phyloP scores from a whole-genome alignment of 1,140 invertebrate species.

The Metaphire vulgaris region DNA sequence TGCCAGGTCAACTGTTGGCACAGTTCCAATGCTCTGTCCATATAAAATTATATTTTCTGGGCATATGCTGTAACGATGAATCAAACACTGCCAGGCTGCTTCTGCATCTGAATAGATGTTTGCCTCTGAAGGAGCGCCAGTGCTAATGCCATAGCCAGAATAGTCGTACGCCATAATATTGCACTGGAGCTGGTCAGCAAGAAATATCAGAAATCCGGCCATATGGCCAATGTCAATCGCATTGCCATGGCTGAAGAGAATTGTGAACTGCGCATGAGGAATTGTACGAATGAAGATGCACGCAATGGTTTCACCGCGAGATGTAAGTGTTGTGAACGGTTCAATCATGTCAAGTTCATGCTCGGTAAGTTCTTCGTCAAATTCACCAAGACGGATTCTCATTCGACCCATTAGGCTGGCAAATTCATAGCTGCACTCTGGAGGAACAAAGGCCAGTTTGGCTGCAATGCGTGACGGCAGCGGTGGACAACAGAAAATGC shows the following conservation, averaged over 20 bases:
- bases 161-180: slow-evolving; percentile 99
- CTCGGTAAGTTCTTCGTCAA: neutral
- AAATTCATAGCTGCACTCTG: slow-evolving; percentile 91
- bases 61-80: slow-evolving; percentile 39
- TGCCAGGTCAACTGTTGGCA: slow-evolving; percentile 90
- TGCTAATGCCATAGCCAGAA: slow-evolving; percentile 46
- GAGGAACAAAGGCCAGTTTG: slow-evolving; percentile 97
- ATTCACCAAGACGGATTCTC: neutral
- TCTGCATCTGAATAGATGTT: slow-evolving; percentile 98
- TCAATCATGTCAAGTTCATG: slow-evolving; percentile 17
- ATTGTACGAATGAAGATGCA: slow-evolving; percentile 69
- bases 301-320: slow-evolving; percentile 62
- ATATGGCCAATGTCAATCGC: slow-evolving; percentile 50
- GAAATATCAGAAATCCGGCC: slow-evolving; percentile 23
- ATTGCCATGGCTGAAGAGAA: slow-evolving; percentile 89
- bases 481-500: slow-evolving; percentile 96
- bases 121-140: slow-evolving; percentile 92
- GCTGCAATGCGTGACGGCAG: slow-evolving; percentile 91
- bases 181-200: slow-evolving; percentile 55
- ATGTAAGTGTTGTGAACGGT: slow-evolving; percentile 6
- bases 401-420: slow-evolving; percentile 25
- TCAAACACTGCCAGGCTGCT: slow-evolving; percentile 77
- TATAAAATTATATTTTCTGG: slow-evolving; percentile 90
- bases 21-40: slow-evolving; percentile 78
- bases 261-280: slow-evolving; percentile 70